phyloP scores from a whole-genome alignment of 2,113 vertebrate species.

The Cochlearius cochlearius region DNA sequence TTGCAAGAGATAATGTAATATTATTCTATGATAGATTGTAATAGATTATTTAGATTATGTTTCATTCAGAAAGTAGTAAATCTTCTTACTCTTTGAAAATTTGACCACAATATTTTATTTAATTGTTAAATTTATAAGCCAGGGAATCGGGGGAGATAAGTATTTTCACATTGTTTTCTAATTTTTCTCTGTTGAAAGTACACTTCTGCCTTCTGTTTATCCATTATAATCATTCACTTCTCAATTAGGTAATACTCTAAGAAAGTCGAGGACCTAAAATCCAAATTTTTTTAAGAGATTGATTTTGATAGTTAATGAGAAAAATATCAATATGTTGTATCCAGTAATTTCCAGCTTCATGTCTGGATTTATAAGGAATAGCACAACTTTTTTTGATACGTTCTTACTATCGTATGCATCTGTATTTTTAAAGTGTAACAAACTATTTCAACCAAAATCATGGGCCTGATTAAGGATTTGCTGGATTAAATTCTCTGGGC shows the following conservation, averaged over 20 bases:
- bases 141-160: not conserved
- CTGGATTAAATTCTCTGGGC: not conserved
- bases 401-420: not conserved
- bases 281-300: not conserved
- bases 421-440: not conserved
- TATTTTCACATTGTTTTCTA: not conserved
- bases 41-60: not conserved
- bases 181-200: not conserved
- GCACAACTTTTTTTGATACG: not conserved
- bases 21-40: not conserved
- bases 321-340: not conserved
- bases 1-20: not conserved
- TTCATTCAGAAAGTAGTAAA: not conserved
- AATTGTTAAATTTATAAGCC: not conserved
- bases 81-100: not conserved
- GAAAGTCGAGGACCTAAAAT: not conserved
- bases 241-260: not conserved
- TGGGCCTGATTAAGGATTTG: not conserved
- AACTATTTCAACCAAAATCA: not conserved
- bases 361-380: not conserved
- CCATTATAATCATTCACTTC: not conserved
- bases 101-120: not conserved
- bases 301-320: not conserved
- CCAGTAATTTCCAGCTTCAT: not conserved
- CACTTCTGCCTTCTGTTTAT: not conserved